Conservation (phyloP, 2,113 vertebrate species). For the Pachypanchax playfairii region DNA sequence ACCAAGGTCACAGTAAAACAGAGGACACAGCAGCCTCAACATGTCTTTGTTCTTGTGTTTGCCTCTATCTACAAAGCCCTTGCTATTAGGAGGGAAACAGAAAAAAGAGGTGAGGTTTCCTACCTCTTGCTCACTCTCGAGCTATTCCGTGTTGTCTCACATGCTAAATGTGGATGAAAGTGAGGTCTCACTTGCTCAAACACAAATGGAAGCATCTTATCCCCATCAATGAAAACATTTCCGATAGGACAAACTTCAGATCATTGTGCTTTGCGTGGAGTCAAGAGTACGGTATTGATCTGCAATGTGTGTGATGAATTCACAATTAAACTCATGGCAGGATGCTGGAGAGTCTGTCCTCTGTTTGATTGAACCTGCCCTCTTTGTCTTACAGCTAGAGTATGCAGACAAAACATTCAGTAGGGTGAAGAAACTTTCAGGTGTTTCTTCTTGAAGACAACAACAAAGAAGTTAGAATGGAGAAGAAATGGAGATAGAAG, state of each 20-base stretch:
- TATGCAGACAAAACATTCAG: slow-evolving; percentile 58
- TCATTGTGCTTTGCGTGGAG: slow-evolving; percentile 53
- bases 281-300: slow-evolving; percentile 76
- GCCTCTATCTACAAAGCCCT: slow-evolving; percentile 33
- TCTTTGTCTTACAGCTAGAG: slow-evolving; percentile 55
- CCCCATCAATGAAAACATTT: slow-evolving; percentile 59
- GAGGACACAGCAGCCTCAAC: slow-evolving; percentile 47
- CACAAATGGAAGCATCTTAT: slow-evolving; percentile 68
- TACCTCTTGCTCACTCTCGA: slow-evolving; percentile 4
- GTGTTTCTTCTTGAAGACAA: slow-evolving; percentile 12
- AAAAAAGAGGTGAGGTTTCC: slow-evolving; percentile 23
- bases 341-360: slow-evolving; percentile 66
- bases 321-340: slow-evolving; percentile 73
- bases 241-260: slow-evolving; percentile 76
- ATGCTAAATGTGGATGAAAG: slow-evolving; percentile 31
- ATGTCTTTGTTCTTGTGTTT: slow-evolving; percentile 9
- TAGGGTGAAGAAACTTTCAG: slow-evolving; percentile 20
- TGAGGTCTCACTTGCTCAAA: slow-evolving; percentile 48
- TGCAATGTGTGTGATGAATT: slow-evolving; percentile 75
- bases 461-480: slow-evolving; percentile 21
- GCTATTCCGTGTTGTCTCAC: slow-evolving; percentile 27
- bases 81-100: slow-evolving; percentile 44
- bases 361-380: slow-evolving; percentile 71
- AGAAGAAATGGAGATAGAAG: slow-evolving; percentile 26
- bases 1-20: slow-evolving; percentile 68